A percentile compares a stretch with the other conserved stretches of the same genome.
These are phyloP conservation scores for Lasius platythorax DNA, from an alignment of 2,888 invertebrate species.

Conservation along the genomic window DNA sequence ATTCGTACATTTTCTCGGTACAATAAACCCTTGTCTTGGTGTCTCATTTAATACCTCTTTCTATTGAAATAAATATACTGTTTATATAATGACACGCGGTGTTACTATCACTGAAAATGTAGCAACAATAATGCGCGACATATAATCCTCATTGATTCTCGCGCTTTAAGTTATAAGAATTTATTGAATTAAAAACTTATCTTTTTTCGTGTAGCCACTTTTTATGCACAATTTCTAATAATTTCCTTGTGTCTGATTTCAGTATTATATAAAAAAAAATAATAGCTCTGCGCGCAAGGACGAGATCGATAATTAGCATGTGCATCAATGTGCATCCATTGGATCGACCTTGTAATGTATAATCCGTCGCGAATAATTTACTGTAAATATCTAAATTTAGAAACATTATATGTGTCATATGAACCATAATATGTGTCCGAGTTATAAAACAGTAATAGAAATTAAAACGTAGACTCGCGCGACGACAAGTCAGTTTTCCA, in stretches of 20 bases:
- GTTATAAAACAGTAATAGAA: slow-evolving; percentile 65
- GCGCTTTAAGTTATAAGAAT: not conserved
- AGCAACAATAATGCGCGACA: not conserved
- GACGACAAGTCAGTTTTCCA: not conserved
- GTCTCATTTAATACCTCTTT: slow-evolving; percentile 7
- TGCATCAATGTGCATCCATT: slow-evolving; percentile 76
- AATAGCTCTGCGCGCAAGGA: not conserved
- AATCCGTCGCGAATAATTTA: slow-evolving; percentile 65
- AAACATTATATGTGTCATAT: slow-evolving; percentile 56
- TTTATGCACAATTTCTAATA: not conserved
- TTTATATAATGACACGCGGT: not conserved
- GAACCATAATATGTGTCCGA: slow-evolving; percentile 70
- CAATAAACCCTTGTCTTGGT: not conserved
- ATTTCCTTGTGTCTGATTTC: not conserved
- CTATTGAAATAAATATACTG: not conserved
- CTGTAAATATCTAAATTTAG: slow-evolving; percentile 61
- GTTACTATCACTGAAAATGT: not conserved
- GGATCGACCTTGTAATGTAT: slow-evolving; percentile 80
- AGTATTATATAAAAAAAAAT: not conserved
- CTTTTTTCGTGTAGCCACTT: not conserved
- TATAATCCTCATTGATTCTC: not conserved
- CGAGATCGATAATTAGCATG: not conserved
- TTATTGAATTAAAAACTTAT: not conserved
- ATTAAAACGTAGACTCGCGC: not conserved
- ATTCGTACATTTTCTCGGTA: not conserved